Evolutionary conservation across 1,140 invertebrate genomes (phyloP).

Genomic region (Drosophila subobscura): DNA sequence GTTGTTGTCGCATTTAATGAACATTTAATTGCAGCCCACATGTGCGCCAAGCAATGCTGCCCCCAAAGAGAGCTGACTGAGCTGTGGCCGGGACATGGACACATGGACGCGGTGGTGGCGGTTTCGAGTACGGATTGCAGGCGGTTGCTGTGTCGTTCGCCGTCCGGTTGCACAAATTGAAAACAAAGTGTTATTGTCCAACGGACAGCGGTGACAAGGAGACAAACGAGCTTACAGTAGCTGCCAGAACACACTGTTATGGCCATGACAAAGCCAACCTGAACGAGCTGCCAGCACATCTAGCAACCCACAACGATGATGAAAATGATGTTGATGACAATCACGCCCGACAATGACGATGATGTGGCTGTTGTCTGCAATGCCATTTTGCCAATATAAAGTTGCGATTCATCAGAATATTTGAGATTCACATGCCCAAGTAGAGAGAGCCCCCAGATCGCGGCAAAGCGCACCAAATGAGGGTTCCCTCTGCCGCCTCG

Average conservation of each 20-base stretch:
- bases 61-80: conserved; percentile 1
- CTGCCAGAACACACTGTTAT: conserved; percentile 19
- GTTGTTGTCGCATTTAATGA: conserved; percentile 71
- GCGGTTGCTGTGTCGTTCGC: too few species aligned
- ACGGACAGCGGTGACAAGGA: conserved; percentile 30
- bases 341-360: neutral
- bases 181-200: conserved; percentile 66
- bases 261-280: conserved; percentile 42
- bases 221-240: conserved; percentile 54
- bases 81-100: neutral
- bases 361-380: neutral
- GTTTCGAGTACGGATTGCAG: neutral
- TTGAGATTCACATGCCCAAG: conserved; percentile 13
- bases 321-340: too few species aligned
- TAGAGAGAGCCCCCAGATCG: neutral
- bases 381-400: conserved; percentile 17
- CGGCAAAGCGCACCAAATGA: too few species aligned
- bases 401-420: conserved; percentile 14
- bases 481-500: too few species aligned
- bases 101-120: neutral
- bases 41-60: conserved; percentile 54
- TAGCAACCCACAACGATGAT: neutral
- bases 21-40: conserved; percentile 73
- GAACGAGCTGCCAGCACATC: conserved; percentile 2
- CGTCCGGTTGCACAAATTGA: conserved; percentile 48